These are phyloP conservation scores for Eclectus roratus DNA, from an alignment of 2,113 vertebrate species.

Conservation along the genomic window DNA sequence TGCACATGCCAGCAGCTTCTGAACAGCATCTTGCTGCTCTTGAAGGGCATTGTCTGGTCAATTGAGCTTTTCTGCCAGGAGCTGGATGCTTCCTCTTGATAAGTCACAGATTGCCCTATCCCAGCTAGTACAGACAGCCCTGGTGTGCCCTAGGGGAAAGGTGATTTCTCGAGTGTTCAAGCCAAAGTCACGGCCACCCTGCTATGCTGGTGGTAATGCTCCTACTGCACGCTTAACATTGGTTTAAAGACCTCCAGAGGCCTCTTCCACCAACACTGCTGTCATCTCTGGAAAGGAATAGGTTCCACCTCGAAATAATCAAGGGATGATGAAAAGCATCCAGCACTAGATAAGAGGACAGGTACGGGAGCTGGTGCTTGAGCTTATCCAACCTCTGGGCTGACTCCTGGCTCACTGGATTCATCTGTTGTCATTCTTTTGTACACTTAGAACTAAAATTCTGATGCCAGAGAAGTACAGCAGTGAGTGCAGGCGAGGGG, in stretches of 20 bases:
- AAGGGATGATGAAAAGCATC: not conserved
- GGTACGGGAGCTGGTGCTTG: not conserved
- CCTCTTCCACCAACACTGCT: not conserved
- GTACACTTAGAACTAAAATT: not conserved
- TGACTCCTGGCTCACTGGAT: not conserved
- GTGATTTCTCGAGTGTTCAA: not conserved
- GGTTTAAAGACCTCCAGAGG: not conserved
- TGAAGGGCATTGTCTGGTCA: not conserved
- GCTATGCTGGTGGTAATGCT: not conserved
- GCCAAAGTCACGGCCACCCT: not conserved
- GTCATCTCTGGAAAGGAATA: not conserved
- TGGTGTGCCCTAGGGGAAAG: not conserved
- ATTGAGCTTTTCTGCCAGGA: not conserved
- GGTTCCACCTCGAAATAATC: not conserved
- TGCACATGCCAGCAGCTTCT: not conserved
- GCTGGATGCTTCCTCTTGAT: not conserved
- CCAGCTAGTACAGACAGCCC: not conserved
- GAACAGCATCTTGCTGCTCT: not conserved
- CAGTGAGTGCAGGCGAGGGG: not conserved
- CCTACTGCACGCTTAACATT: not conserved
- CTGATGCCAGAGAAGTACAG: not conserved
- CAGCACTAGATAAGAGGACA: not conserved
- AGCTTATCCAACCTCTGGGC: not conserved
- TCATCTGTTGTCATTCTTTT: not conserved
- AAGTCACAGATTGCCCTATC: not conserved